Evolutionary conservation across 2,113 vertebrate genomes (phyloP), one percentile per base, ranked within the genome.

Genomic region (Lycocorax pyrrhopterus): DNA sequence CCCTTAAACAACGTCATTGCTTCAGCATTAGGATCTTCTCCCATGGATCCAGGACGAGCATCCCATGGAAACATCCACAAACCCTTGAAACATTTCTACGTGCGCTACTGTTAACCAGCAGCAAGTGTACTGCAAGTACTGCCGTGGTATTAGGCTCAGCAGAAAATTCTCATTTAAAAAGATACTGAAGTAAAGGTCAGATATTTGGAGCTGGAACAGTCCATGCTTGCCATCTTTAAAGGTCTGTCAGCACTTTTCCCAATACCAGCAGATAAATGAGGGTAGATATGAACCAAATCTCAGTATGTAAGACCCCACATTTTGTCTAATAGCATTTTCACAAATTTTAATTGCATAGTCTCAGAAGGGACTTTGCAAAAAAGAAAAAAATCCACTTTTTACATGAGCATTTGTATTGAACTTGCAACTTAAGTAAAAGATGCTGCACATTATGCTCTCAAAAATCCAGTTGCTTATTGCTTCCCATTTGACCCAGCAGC

Each of bases 101-200:
- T 16, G 9, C 0, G 0, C n/a, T 19, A 2, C n/a, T 12, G 41
- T 10, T 35, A 43, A 25, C 9, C 8, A 7, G 26, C 20, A 1
- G 35, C 10, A 63, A 37, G 2, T 9, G 6, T 30, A 33, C 23
- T 16, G 6, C 29, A 37, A 52, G 41, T 21, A 26, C 4, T 26
- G 9, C 44, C 0, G 0, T 3, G 8, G 32, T 10, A 12, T 1
- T 16, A 1, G 2, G 10, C 35, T 33, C 43, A 35, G 49, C 53
- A 84, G 37, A 84, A 81, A 89, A 82, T 3, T 29, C 64, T 75
- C 8, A 20, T 41, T 81, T 33, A 13, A 69, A 52, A 53, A n/a
- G 25, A 52, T 1, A 6, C 16, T 58, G 59, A 12, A 68, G 26
- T 21, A 53, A 79, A 83, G 23, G 26, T 64, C 51, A 67, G 53